phyloP scores from a whole-genome alignment of 1,140 invertebrate species.

The Homarus americanus region DNA sequence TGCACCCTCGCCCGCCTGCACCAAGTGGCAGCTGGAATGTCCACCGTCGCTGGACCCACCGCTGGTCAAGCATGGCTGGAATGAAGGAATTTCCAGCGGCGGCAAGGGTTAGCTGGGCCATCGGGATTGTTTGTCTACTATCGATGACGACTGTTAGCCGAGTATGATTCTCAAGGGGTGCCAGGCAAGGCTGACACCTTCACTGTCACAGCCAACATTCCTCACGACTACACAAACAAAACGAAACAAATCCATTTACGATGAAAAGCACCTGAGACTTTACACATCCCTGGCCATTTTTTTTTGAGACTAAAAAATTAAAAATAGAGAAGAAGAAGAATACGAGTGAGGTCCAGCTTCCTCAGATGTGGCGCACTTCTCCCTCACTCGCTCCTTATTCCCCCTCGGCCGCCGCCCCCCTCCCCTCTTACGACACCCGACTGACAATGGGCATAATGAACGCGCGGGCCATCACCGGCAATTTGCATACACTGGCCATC shows the following conservation, averaged over 20 bases:
- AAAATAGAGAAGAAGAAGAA: not conserved
- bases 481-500: slow-evolving; percentile 72
- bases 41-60: slow-evolving; percentile 48
- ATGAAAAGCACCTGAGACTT: too few species aligned
- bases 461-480: slow-evolving; percentile 63
- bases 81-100: slow-evolving; percentile 69
- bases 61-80: slow-evolving; percentile 70
- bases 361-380: not conserved
- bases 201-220: too few species aligned
- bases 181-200: too few species aligned
- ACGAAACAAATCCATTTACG: too few species aligned
- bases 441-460: slow-evolving; percentile 73
- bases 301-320: not conserved
- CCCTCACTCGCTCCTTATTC: slow-evolving; percentile 1
- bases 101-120: slow-evolving; percentile 21
- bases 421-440: slow-evolving; percentile 66
- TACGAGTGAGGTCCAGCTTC: not conserved
- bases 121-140: slow-evolving; percentile 40
- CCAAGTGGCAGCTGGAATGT: slow-evolving; percentile 72
- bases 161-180: not conserved
- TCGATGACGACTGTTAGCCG: slow-evolving; percentile 31
- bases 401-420: slow-evolving; percentile 17
- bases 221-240: too few species aligned
- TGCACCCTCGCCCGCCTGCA: slow-evolving; percentile 42
- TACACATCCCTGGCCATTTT: too few species aligned